Base-by-base conservation (phyloP, 2,888 invertebrate species). In the Lamellibrachia columna region DNA sequence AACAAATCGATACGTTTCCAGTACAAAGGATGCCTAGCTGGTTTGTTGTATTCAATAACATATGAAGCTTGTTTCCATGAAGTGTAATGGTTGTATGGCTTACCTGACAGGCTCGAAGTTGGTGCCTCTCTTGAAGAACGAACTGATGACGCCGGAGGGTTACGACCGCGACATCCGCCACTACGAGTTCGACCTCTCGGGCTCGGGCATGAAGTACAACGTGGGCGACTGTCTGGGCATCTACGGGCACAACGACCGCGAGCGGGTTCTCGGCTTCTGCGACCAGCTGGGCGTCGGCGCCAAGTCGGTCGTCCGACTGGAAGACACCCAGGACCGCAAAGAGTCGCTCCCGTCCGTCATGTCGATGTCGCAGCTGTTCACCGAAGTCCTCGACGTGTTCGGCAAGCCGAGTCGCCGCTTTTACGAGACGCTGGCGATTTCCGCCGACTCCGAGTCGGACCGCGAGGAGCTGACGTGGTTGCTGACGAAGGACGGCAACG, bases 161-260 rank as follows among this genome's bases (percentile, higher is more conserved):
- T 94, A 94, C 92, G 94, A 93, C 93, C 93, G 94, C 40, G 94
- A 94, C 93, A 94, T 94, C 91, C 93, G 94, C 15, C 94, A 94
- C 92, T 94, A 94, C 91, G 94, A 94, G 93, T 94, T 94, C 91
- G 94, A 94, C 92, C 93, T 94, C 75, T 52, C 40, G 3, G 92
- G 92, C n/a, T 90, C 92, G n/a, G 94, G 94, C 53, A 92, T 94
- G 58, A 52, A 58, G n/a, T 94, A 94, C 93, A 92, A 91, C n/a
- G 93, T 94, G 8, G 94, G 94, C 53, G 94, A 94, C 92, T 94
- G 94, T 91, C 93, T 94, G 53, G 94, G 94, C 15, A 91, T 94
- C 92, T 94, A 94, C 93, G 94, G 94, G 7, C 94, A 94, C 93
- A 94, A 94, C 92, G 92, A 94, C 93, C 90, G 53, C 22, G 92